A percentile compares a stretch with the other conserved stretches of the same genome.
phyloP scores from a whole-genome alignment of 2,113 vertebrate species.

The Coregonus clupeaformis region DNA sequence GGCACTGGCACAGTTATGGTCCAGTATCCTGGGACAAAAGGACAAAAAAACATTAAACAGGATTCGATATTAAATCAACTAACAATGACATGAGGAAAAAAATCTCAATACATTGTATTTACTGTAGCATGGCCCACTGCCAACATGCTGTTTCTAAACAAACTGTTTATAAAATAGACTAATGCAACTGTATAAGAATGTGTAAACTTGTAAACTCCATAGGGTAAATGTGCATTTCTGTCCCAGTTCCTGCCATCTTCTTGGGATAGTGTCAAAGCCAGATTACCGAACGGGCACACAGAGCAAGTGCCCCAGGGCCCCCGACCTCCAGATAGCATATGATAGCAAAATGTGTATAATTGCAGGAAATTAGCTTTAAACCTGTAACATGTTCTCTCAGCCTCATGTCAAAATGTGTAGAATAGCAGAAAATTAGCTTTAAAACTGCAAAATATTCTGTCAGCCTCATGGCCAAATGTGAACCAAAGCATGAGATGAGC shows the following conservation, averaged over 20 bases:
- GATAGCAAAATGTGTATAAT: too few relatives aligned
- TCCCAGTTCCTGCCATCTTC: conserved; percentile 21
- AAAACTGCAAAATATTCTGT: too few relatives aligned
- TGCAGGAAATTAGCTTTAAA: too few relatives aligned
- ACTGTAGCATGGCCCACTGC: neutral
- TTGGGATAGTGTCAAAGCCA: neutral
- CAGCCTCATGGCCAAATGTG: too few relatives aligned
- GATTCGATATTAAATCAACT: neutral
- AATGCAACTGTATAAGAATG: neutral
- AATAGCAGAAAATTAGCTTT: too few relatives aligned
- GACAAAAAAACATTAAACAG: neutral
- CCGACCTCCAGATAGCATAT: too few relatives aligned
- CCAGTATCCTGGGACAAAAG: conserved; percentile 12
- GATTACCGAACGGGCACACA: too few relatives aligned
- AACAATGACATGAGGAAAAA: neutral
- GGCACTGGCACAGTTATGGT: conserved; percentile 21
- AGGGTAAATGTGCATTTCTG: neutral
- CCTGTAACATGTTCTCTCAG: too few relatives aligned
- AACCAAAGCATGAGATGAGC: too few relatives aligned
- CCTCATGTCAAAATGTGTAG: too few relatives aligned
- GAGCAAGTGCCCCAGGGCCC: too few relatives aligned
- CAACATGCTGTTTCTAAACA: neutral
- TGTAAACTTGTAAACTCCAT: neutral
- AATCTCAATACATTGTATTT: neutral
- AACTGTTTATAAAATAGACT: neutral